Base-by-base conservation (phyloP, 2,113 vertebrate species). In the Poecile atricapillus region DNA sequence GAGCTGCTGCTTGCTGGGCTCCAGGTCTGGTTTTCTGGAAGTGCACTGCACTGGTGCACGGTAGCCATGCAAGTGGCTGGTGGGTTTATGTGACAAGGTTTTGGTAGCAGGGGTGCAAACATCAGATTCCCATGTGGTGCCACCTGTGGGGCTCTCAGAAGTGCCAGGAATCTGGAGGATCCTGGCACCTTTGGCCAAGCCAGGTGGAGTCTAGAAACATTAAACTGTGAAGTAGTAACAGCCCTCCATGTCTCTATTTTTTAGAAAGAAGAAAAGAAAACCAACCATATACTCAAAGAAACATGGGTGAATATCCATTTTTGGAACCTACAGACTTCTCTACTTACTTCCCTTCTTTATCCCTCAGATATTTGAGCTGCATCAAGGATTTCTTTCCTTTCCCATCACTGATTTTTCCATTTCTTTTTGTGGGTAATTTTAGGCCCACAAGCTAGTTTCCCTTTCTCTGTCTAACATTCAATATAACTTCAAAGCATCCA, bases 91-190 rank as follows among this genome's bases (percentile, higher is more conserved):
- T 19, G 27, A 27, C n/a, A 41, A 58, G 15, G 9, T 33, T 89
- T 65, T 62, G 24, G 19, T 20, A 21, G 20, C 0, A 4, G 10
- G 5, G 11, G 3, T 23, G 15, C 0, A 15, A 59, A 43, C 10
- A 15, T 22, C 13, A 24, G 0, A 30, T 80, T 73, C 25, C 9
- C 12, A 11, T 0, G 2, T 30, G 21, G 6, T 82, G 20, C n/a
- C n/a, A 69, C 5, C 9, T 41, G 2, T 14, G 15, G 22, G 22
- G 4, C 15, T 77, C 14, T 77, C 30, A 53, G 12, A 46, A 60
- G 28, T 8, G 14, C 62, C 18, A 58, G 53, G 67, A 63, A 13
- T 6, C 6, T 50, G 2, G 0, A 37, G 47, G 16, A 30, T 60
- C 10, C 23, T 58, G 43, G 9, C 0, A 2, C 9, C 13, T 86